These are phyloP conservation scores for Morpho helenor DNA, from an alignment of 2,888 invertebrate species.

Conservation along the genomic window DNA sequence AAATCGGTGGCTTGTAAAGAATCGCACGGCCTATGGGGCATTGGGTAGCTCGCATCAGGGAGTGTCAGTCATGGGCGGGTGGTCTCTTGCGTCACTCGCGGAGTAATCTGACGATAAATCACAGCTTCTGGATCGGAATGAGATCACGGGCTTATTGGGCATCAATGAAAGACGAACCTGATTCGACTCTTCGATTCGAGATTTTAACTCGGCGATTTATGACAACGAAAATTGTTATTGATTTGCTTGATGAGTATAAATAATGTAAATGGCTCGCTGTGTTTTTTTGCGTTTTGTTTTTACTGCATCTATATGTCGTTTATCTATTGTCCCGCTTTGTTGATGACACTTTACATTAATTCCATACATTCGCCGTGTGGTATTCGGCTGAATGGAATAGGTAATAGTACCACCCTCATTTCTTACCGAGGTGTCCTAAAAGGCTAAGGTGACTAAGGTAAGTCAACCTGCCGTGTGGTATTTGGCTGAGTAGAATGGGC, in stretches of 20 bases:
- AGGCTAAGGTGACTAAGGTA: too few species aligned
- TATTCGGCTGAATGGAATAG: too few species aligned
- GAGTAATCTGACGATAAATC: slow-evolving; percentile 65
- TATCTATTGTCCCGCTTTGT: too few species aligned
- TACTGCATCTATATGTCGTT: too few species aligned
- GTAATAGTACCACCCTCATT: too few species aligned
- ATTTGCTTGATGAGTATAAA: slow-evolving; percentile 9
- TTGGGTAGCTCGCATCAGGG: slow-evolving; percentile 41
- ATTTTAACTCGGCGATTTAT: slow-evolving; percentile 10
- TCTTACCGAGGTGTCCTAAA: too few species aligned
- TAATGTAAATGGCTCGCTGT: neutral
- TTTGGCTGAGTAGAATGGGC: too few species aligned
- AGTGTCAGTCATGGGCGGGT: slow-evolving; percentile 71
- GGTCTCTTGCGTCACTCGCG: slow-evolving; percentile 69
- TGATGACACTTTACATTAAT: too few species aligned
- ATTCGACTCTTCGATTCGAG: slow-evolving; percentile 38
- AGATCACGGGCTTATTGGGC: slow-evolving; percentile 66
- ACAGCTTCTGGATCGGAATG: slow-evolving; percentile 65
- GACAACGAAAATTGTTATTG: slow-evolving; percentile 13
- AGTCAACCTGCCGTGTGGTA: too few species aligned
- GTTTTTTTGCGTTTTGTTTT: neutral
- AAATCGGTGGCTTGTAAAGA: slow-evolving; percentile 16
- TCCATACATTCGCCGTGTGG: too few species aligned
- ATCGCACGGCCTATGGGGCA: slow-evolving; percentile 12
- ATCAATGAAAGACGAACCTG: slow-evolving; percentile 52